Percentiles rank a stretch among this genome's conserved stretches.
phyloP scores from a whole-genome alignment of 2,888 invertebrate genomes.

The Sabatieria punctata region DNA sequence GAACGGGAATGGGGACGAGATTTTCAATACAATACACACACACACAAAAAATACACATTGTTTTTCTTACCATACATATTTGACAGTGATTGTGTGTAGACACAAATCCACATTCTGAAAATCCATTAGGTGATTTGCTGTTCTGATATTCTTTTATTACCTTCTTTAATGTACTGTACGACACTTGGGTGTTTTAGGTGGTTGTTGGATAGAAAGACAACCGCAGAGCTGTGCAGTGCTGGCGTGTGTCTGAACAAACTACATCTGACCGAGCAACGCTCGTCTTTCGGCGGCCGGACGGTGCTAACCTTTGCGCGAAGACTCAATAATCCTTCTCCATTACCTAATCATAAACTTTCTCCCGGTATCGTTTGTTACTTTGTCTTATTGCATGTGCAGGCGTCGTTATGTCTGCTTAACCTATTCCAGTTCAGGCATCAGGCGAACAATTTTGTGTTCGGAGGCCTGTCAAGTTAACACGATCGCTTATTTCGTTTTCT shows the following conservation, averaged over 20 bases:
- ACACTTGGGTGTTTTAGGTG: no score
- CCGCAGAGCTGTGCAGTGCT: not conserved
- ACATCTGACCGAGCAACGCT: not conserved
- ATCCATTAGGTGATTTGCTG: no score
- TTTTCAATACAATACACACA: no score
- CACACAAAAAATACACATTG: no score
- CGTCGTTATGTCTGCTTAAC: not conserved
- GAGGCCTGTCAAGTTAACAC: not conserved
- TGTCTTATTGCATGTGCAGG: not conserved
- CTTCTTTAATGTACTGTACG: no score
- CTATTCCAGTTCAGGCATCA: not conserved
- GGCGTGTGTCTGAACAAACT: constrained; percentile 1
- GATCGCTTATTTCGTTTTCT: no score
- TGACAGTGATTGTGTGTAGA: no score
- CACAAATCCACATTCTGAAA: no score
- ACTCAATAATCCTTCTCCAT: not conserved
- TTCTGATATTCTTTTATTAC: no score
- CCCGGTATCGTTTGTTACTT: not conserved
- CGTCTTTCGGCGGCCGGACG: not conserved
- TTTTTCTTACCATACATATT: no score
- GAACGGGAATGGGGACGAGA: no score
- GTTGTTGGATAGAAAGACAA: no score
- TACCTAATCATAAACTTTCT: not conserved
- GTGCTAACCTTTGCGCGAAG: not conserved
- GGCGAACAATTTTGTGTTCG: not conserved